phyloP scores from a whole-genome alignment of 2,113 vertebrate species.

The Eurypyga helias region DNA sequence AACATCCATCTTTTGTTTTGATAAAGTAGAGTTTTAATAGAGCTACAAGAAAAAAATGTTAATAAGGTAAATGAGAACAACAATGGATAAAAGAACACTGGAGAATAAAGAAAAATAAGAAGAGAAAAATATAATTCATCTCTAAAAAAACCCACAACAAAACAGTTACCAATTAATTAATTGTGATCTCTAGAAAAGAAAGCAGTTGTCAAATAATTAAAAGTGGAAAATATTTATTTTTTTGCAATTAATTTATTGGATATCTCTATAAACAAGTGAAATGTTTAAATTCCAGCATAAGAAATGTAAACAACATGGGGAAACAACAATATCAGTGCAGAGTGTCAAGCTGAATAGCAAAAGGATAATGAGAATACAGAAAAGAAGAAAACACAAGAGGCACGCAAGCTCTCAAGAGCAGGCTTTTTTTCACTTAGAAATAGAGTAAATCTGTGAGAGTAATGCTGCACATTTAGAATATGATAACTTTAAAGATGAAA shows the following conservation, averaged over 20 bases:
- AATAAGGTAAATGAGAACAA: neutral
- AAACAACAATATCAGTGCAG: neutral
- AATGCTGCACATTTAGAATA: neutral
- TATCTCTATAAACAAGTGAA: neutral
- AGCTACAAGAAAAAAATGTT: neutral
- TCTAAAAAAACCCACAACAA: rapidly evolving
- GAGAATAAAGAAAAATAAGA: neutral
- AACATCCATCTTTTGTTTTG: neutral
- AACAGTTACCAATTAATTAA: neutral
- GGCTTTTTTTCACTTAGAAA: neutral
- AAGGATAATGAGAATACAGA: neutral
- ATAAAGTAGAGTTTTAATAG: neutral
- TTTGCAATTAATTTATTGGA: neutral
- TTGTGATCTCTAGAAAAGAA: neutral
- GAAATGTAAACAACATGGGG: neutral
- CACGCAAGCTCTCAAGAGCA: neutral
- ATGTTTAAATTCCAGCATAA: neutral
- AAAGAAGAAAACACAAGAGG: neutral
- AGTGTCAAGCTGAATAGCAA: neutral
- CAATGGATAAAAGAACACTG: neutral
- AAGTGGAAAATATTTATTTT: neutral
- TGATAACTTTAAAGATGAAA: neutral
- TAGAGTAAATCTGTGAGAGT: neutral
- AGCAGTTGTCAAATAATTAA: neutral
- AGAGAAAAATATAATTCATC: neutral